Evolutionary conservation across 2,888 invertebrate genomes (phyloP), one percentile per base, ranked within the genome.

Genomic region (Machimus rusticus): DNA sequence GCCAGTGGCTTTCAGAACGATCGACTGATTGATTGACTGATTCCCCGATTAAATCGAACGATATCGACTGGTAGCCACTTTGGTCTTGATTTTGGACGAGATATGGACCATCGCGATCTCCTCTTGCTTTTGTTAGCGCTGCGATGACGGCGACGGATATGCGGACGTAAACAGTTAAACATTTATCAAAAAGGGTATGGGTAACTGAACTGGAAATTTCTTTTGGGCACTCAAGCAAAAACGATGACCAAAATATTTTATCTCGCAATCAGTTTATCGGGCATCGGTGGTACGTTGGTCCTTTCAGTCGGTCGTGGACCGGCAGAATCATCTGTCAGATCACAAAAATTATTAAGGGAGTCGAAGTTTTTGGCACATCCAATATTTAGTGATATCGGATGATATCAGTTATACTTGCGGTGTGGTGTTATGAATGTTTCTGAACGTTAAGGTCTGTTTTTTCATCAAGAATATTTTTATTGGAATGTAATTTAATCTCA

Each of bases 21-120:
- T 77, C 77, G 39, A 77, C 57, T 86, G 86, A 86, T 86, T 86
- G 86, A 86, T 77, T 86, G 86, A 86, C 86, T 86, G 86, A 86
- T 86, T 77, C 77, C 77, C 86, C 77, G 86, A 86, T 86, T 86
- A 74, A 77, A 86, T 86, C 77, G 77, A 34, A n/a, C 37, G 86
- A 86, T 86, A 85, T 85, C 74, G 43, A 74, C 74, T 85, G 74
- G 85, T 85, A 85, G 85, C 85, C 85, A 85, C 74, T 85, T 46
- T 74, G 74, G 43, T 85, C 57, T 74, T 28, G 85, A 85, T 85
- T 85, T 74, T 85, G 85, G 74, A 14, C 23, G 6, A 74, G 85
- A 85, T 85, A 85, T 28, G 31, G 34, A 8, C 14, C 43, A 43
- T 74, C 23, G 85, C 16, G 51, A 19, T 57, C 82, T 51, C n/a